Conservation (phyloP, 2,797 vertebrate species). For the Thunnus albacares region DNA sequence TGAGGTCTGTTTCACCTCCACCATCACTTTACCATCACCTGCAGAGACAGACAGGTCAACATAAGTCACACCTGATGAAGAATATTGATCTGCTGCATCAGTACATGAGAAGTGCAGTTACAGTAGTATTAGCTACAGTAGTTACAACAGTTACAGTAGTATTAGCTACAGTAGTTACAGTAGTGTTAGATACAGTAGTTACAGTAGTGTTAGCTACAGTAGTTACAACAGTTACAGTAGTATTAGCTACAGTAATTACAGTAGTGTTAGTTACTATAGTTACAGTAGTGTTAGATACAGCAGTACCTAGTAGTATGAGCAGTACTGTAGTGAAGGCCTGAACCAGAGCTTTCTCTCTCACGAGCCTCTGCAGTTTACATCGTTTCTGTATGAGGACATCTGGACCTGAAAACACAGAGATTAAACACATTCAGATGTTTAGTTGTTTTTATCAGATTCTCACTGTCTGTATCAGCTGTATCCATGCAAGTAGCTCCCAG, state of each 20-base stretch:
- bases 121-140: slow-evolving; percentile 7
- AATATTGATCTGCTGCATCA: no score
- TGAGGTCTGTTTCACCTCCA: slow-evolving; percentile 62
- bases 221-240: no score
- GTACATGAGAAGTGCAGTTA: background rate
- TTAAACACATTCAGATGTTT: background rate
- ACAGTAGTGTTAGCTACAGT: no score
- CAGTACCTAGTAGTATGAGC: slow-evolving; percentile 70
- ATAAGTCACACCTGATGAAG: background rate
- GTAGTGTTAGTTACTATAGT: no score
- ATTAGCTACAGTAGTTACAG: background rate
- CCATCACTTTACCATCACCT: slow-evolving; percentile 68
- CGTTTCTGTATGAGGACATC: slow-evolving; percentile 53
- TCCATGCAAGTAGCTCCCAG: no score
- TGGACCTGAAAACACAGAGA: slow-evolving; percentile 47
- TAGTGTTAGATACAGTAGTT: no score
- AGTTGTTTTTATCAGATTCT: no score
- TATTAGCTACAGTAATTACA: no score
- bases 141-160: background rate
- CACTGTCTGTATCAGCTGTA: no score
- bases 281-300: no score
- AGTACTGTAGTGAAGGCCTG: slow-evolving; percentile 75
- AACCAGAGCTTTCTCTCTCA: slow-evolving; percentile 70
- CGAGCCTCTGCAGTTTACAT: slow-evolving; percentile 57
- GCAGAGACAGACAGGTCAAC: background rate